phyloP scores from a whole-genome alignment of 1,140 invertebrate species.

The Drosophila littoralis region DNA sequence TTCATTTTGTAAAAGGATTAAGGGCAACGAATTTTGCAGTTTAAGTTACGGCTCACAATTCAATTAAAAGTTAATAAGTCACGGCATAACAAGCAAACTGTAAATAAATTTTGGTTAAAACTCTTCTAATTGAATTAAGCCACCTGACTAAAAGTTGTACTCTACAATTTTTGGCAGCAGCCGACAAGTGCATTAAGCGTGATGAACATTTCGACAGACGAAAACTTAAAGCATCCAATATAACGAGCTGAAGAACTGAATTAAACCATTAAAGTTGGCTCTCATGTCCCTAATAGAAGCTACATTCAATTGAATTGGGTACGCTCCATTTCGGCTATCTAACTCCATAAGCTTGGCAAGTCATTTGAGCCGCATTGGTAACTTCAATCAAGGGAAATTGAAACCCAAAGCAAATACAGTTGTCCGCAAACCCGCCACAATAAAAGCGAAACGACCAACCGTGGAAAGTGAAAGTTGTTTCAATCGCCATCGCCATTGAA shows the following conservation, averaged over 20 bases:
- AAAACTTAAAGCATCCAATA: slow-evolving; percentile 28
- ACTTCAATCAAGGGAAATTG: slow-evolving; percentile 81
- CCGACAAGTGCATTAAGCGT: neutral
- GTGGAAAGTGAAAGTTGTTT: slow-evolving; percentile 51
- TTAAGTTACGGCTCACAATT: slow-evolving; percentile 54
- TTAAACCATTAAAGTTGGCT: neutral
- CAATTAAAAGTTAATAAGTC: slow-evolving; percentile 77
- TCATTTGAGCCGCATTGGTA: slow-evolving; percentile 45
- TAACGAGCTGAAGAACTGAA: slow-evolving; percentile 42
- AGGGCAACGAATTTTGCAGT: slow-evolving; percentile 36
- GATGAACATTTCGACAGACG: too few relatives aligned
- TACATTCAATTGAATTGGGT: slow-evolving; percentile 78
- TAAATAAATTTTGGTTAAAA: slow-evolving; percentile 32
- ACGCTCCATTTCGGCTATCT: slow-evolving; percentile 41
- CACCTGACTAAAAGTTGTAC: slow-evolving; percentile 6
- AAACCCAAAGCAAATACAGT: slow-evolving; percentile 57
- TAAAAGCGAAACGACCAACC: slow-evolving; percentile 51
- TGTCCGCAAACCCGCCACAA: slow-evolving; percentile 20
- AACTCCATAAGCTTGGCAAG: slow-evolving; percentile 52
- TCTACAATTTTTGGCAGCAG: slow-evolving; percentile 5
- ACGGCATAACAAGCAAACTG: slow-evolving; percentile 20
- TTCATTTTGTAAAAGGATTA: neutral
- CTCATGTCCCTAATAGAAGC: slow-evolving; percentile 50
- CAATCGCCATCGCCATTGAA: slow-evolving; percentile 15
- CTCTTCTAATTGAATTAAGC: slow-evolving; percentile 25